Evolutionary conservation across 2,113 vertebrate species (phyloP), one percentile per base, ranked within the genome.

Genomic region (Vombatus ursinus): DNA sequence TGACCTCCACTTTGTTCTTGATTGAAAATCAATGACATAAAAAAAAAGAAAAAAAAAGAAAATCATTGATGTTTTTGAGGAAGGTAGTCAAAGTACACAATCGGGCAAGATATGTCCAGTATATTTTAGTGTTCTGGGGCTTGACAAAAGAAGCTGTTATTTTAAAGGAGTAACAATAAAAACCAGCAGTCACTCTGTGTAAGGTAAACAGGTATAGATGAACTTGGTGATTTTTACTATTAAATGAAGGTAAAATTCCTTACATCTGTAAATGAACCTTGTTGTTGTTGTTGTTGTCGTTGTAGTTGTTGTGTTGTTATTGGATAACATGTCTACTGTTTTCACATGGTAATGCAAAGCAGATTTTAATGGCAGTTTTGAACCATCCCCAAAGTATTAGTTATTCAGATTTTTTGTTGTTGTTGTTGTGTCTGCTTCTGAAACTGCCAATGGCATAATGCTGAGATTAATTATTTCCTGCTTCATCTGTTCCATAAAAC

Each of bases 391-490:
- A 31, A 95, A 90, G 0, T 96, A 49, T 95, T 96, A 95, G 23
- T 9, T 93, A 94, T 90, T 96, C 52, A 90, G 89, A 22, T 3
- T 84, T 95, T 6, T 84, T 95, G 97, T 49, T 49, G n/a, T n/a
- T n/a, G n/a, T n/a, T n/a, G 48, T 94, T 92, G 2, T 93, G 96
- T 94, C 89, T 94, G 1, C 53, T 96, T 51, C 94, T 96, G 96
- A 50, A 31, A 92, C n/a, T 68, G 49, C 12, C 52, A 92, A 16
- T 91, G 89, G 16, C 19, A n/a, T 89, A 57, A 92, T 53, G 54
- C 28, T 96, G 92, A 25, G 50, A 96, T 51, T 94, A 96, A 96
- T 95, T 97, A 95, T 97, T 94, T 92, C 89, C 94, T 96, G 51
- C 92, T 95, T 96, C 91, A 92, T 95, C 92, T 97, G 95, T 96